Percentiles rank a stretch among this genome's conserved stretches.
Evolutionary conservation across 2,888 invertebrate genomes (phyloP).

Genomic region (Lasioglossum pauxillum): DNA sequence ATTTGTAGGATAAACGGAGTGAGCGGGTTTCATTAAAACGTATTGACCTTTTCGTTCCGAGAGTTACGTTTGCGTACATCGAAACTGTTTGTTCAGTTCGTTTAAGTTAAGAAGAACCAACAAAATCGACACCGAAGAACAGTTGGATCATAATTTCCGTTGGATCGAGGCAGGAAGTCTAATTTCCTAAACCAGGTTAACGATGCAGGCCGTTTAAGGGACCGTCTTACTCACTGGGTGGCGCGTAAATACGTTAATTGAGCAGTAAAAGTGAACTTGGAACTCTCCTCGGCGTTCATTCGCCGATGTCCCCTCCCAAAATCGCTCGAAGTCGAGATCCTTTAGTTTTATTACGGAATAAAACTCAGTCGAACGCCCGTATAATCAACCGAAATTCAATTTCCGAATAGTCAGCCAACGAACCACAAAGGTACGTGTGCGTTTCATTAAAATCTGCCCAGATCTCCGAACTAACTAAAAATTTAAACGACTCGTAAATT

Average conservation of each 20-base stretch:
- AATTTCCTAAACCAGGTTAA: conserved; percentile 15
- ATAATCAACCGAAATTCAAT: background rate
- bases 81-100: background rate
- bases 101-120: background rate
- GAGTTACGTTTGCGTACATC: background rate
- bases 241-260: conserved; percentile 51
- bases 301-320: conserved; percentile 6
- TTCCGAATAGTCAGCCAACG: background rate
- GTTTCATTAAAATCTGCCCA: background rate
- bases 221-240: conserved; percentile 34
- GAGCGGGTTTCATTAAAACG: background rate
- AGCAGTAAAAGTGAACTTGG: conserved; percentile 41
- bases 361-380: background rate
- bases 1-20: background rate
- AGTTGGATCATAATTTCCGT: background rate
- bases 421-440: background rate
- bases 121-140: conserved; percentile 19
- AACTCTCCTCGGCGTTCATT: conserved; percentile 23
- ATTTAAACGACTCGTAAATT: background rate
- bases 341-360: conserved; percentile 33
- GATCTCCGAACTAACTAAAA: background rate
- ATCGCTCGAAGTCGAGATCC: background rate
- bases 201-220: conserved; percentile 23
- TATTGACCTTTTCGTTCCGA: background rate
- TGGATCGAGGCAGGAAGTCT: background rate